Evolutionary conservation across 2,888 invertebrate genomes (phyloP), one percentile per base, ranked within the genome.

Genomic region (Drosophila borborema): DNA sequence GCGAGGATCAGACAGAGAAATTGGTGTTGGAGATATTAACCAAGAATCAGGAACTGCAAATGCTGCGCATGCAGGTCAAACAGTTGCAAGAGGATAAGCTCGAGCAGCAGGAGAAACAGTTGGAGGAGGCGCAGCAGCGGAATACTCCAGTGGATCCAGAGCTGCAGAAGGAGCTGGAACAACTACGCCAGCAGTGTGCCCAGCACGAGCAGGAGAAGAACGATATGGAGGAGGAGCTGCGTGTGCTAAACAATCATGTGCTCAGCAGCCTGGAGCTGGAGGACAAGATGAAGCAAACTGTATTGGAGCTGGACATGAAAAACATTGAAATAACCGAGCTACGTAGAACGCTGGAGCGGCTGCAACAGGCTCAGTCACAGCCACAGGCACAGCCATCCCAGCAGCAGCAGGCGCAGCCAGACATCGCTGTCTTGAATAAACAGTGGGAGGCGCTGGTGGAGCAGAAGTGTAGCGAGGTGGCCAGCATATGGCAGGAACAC

Each of bases 401-500:
- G 31, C 36, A 36, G 6, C 41, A 40, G 34, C 36, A 54, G 23
- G 7, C 2, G 20, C 55, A 55, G 28, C 41, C 74, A 0, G 80
- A 90, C 56, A 49, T 82, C 4, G 73, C 85, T 10, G 77, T 92
- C 5, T 66, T 93, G 10, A 91, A 91, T 46, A 89, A 91, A 40
- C 92, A 94, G 60, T 94, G 94, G 93, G 92, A 95, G 46, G 93
- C 94, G 69, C 94, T 95, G 66, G 94, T 96, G 36, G 96, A 96
- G 86, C 95, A 96, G 91, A 94, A 95, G 78, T 96, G 96, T 61
- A 94, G 94, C 81, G 95, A 96, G 93, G 95, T 96, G 67, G 96
- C 96, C 12, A 95, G 95, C 92, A 94, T 95, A 85, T 96, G 96
- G 96, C 95, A 96, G 86, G 94, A 95, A 76, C 96, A 96, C 91